These are phyloP conservation scores for Alectoris magna DNA, from an alignment of 2,797 vertebrate species.

Conservation along the genomic window DNA sequence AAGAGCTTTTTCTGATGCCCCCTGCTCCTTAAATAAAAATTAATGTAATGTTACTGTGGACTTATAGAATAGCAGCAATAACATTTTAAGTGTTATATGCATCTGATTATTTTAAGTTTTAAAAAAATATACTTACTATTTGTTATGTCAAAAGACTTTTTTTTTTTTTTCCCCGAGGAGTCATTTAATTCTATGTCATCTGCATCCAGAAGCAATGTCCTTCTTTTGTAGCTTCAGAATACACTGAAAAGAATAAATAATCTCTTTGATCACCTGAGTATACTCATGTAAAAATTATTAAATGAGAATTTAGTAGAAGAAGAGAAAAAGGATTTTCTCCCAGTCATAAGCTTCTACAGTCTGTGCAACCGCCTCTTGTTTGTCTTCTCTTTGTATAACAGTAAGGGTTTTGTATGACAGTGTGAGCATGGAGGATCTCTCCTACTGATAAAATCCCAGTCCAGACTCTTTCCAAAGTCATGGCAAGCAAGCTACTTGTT, in stretches of 20 bases:
- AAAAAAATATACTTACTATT: background rate
- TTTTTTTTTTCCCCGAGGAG: fast-evolving
- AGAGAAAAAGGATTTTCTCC: background rate
- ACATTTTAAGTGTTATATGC: background rate
- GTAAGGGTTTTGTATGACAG: background rate
- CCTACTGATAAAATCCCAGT: background rate
- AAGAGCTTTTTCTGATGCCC: background rate
- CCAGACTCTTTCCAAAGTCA: background rate
- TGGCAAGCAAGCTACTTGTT: background rate
- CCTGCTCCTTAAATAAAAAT: conserved; percentile 40
- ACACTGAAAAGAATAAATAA: background rate
- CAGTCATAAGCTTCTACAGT: background rate
- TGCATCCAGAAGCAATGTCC: background rate
- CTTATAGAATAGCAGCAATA: background rate
- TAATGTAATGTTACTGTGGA: conserved; percentile 30
- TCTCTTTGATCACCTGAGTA: background rate
- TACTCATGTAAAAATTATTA: background rate
- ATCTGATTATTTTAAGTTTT: background rate
- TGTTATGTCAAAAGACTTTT: background rate
- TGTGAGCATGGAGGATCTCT: background rate
- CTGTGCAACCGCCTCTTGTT: background rate
- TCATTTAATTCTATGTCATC: background rate
- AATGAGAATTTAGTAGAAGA: too few relatives aligned
- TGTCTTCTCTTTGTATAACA: background rate
- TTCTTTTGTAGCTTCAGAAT: background rate